Conservation (phyloP, 2,113 vertebrate genomes). For the Speoplatyrhinus poulsoni region DNA sequence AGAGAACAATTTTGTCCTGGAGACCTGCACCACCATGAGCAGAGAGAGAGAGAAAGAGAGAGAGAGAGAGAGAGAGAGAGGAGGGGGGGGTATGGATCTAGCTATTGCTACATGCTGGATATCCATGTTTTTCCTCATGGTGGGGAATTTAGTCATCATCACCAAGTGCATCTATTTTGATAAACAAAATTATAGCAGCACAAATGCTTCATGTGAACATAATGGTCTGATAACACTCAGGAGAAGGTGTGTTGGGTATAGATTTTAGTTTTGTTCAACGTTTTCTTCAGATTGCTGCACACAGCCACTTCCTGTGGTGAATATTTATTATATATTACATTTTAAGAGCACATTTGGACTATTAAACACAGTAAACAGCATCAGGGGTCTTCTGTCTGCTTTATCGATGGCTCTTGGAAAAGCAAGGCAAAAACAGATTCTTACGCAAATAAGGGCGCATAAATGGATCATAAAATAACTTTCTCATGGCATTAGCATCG, state of each 20-base stretch:
- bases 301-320: conserved; percentile 24
- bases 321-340: conserved; percentile 47
- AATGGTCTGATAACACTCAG: conserved; percentile 54
- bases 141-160: conserved; percentile 63
- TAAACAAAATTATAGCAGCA: conserved; percentile 50
- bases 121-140: conserved; percentile 47
- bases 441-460: conserved; percentile 68
- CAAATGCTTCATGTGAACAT: conserved; percentile 32
- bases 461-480: conserved; percentile 41
- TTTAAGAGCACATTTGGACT: conserved; percentile 39
- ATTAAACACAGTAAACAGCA: conserved; percentile 49
- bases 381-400: conserved; percentile 51
- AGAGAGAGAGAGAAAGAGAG: conserved; percentile 36
- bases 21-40: conserved; percentile 72
- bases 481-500: conserved; percentile 71
- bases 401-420: conserved; percentile 30
- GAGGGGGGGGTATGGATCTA: conserved; percentile 27
- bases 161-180: conserved; percentile 57
- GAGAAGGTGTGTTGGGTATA: conserved; percentile 27
- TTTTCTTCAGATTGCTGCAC: conserved; percentile 42
- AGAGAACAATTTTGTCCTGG: conserved; percentile 63
- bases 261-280: conserved; percentile 36
- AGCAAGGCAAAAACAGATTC: conserved; percentile 57
- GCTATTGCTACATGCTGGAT: conserved; percentile 37
- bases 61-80: conserved; percentile 38